Evolutionary conservation across 2,113 vertebrate species (phyloP).

Genomic region (Orthonyx spaldingii): DNA sequence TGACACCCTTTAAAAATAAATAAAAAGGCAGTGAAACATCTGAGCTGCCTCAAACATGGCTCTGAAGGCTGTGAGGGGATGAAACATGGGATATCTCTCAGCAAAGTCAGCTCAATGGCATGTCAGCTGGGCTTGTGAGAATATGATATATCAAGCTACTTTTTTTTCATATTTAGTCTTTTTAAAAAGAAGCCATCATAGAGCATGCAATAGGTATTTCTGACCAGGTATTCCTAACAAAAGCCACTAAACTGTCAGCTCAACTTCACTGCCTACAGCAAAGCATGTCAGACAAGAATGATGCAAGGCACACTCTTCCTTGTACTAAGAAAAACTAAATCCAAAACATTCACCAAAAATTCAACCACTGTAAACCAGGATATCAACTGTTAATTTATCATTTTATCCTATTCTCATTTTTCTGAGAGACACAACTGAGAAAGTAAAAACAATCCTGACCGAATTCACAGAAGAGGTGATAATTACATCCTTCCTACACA

Average conservation of each 20-base stretch:
- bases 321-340: neutral
- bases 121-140: neutral
- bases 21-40: slow-evolving; percentile 12
- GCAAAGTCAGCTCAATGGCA: neutral
- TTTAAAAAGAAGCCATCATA: neutral
- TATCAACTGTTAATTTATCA: slow-evolving; percentile 50
- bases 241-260: neutral
- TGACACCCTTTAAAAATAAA: slow-evolving; percentile 43
- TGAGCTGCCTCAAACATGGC: neutral
- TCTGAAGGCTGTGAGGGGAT: neutral
- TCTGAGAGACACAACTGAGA: slow-evolving; percentile 54
- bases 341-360: slow-evolving; percentile 33
- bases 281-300: neutral
- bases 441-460: slow-evolving; percentile 29
- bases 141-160: neutral
- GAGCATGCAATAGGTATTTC: neutral
- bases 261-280: neutral
- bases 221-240: neutral
- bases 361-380: neutral
- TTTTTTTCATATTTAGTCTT: neutral
- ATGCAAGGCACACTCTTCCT: neutral
- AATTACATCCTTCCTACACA: slow-evolving; percentile 12
- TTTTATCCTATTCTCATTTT: slow-evolving; percentile 40
- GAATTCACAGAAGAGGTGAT: slow-evolving; percentile 7
- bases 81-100: neutral